These are phyloP conservation scores for Galeruca laticollis DNA, from an alignment of 2,888 invertebrate genomes.

Conservation along the genomic window DNA sequence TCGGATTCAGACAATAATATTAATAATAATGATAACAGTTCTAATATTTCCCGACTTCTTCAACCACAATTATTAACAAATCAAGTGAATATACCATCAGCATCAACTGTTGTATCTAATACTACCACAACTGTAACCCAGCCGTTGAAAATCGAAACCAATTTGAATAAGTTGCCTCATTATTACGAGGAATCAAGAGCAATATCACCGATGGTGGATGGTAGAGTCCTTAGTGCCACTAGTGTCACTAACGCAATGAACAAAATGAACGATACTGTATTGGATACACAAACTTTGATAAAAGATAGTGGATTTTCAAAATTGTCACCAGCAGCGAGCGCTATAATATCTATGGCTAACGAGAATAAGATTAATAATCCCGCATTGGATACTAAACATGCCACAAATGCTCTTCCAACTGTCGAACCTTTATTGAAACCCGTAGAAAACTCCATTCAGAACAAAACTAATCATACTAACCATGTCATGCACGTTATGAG, in stretches of 20 bases:
- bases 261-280: slow-evolving; percentile 65
- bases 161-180: slow-evolving; percentile 52
- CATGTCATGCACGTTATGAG: slow-evolving; percentile 54
- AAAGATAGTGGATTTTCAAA: slow-evolving; percentile 60
- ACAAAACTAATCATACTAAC: slow-evolving; percentile 46
- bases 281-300: slow-evolving; percentile 63
- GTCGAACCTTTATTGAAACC: slow-evolving; percentile 42
- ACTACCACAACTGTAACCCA: slow-evolving; percentile 64
- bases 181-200: slow-evolving; percentile 49
- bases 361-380: slow-evolving; percentile 44
- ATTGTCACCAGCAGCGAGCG: slow-evolving; percentile 53
- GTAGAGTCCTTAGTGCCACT: slow-evolving; percentile 62
- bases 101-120: slow-evolving; percentile 62
- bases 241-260: slow-evolving; percentile 65
- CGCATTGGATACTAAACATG: slow-evolving; percentile 51
- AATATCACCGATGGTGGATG: slow-evolving; percentile 61
- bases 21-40: slow-evolving; percentile 34
- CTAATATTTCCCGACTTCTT: slow-evolving; percentile 19
- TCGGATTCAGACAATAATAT: slow-evolving; percentile 29
- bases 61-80: background rate
- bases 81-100: slow-evolving; percentile 50
- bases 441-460: slow-evolving; percentile 20
- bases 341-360: slow-evolving; percentile 51
- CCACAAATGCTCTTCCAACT: slow-evolving; percentile 51
- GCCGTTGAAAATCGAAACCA: slow-evolving; percentile 64